Evolutionary conservation across 1,140 invertebrate genomes (phyloP).

Genomic region (Batillaria attramentaria): DNA sequence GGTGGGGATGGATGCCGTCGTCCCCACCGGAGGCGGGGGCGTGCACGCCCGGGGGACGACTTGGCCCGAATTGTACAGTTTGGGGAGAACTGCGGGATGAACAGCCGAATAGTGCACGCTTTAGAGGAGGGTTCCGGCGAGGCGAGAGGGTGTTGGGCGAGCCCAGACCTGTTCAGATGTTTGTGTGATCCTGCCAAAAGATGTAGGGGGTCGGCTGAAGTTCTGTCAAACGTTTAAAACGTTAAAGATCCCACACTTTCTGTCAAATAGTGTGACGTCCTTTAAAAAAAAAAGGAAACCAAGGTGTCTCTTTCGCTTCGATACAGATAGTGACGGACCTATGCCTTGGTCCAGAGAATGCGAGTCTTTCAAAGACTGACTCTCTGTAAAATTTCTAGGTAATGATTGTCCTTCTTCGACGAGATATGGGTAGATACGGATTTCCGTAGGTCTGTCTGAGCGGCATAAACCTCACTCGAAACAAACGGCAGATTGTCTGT

Average conservation of each 20-base stretch:
- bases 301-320: not conserved
- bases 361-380: too few relatives aligned
- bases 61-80: slow-evolving; percentile 31
- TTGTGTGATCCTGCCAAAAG: too few relatives aligned
- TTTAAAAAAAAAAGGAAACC: not conserved
- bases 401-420: too few relatives aligned
- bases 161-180: not conserved
- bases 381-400: too few relatives aligned
- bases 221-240: not conserved
- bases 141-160: not conserved
- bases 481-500: too few relatives aligned
- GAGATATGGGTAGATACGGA: too few relatives aligned
- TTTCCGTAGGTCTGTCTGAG: too few relatives aligned
- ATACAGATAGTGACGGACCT: not conserved
- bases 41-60: slow-evolving; percentile 19
- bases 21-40: slow-evolving; percentile 20
- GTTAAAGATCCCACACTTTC: not conserved
- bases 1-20: not conserved
- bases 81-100: not conserved
- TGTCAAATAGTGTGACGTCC: not conserved
- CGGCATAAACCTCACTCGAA: too few relatives aligned
- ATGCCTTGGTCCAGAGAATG: too few relatives aligned
- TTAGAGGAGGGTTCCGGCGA: not conserved
- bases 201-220: not conserved
- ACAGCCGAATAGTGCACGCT: slow-evolving; percentile 26